A percentile compares a stretch with the other conserved stretches of the same genome.
Evolutionary conservation across 2,113 vertebrate species (phyloP).

Genomic region (Eulacestoma nigropectus): DNA sequence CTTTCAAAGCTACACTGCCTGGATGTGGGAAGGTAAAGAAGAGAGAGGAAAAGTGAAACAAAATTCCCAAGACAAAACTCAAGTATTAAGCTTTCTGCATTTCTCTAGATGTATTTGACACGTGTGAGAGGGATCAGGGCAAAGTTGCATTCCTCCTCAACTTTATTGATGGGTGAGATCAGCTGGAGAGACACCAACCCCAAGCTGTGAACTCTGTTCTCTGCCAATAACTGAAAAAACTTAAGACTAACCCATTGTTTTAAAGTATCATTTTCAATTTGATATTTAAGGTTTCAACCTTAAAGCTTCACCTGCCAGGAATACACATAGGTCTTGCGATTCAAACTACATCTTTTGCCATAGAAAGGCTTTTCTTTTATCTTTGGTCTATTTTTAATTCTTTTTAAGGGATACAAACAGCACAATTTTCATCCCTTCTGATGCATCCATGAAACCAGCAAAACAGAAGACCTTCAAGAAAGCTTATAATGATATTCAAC

Average conservation of each 20-base stretch:
- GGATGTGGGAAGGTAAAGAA: not conserved
- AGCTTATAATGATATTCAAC: not conserved
- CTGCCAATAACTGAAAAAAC: not conserved
- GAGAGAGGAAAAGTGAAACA: not conserved
- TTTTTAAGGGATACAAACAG: not conserved
- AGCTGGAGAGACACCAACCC: not conserved
- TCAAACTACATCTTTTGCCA: not conserved
- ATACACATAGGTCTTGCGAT: not conserved
- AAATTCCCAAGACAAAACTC: conserved; percentile 22
- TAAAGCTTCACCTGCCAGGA: not conserved
- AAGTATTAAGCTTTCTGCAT: not conserved
- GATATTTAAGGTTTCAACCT: not conserved
- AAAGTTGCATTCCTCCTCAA: conserved; percentile 1
- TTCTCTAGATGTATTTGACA: conserved; percentile 43
- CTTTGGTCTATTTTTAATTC: not conserved
- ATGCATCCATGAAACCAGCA: not conserved
- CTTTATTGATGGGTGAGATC: conserved; percentile 11
- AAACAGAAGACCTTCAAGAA: not conserved
- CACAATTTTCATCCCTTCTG: not conserved
- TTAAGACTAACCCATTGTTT: not conserved
- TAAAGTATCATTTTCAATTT: not conserved
- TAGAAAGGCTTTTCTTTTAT: not conserved
- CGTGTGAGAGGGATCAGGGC: not conserved
- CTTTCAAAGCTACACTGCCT: not conserved
- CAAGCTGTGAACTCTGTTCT: not conserved